Evolutionary conservation across 2,797 vertebrate species (phyloP).

Genomic region (Picus viridis): DNA sequence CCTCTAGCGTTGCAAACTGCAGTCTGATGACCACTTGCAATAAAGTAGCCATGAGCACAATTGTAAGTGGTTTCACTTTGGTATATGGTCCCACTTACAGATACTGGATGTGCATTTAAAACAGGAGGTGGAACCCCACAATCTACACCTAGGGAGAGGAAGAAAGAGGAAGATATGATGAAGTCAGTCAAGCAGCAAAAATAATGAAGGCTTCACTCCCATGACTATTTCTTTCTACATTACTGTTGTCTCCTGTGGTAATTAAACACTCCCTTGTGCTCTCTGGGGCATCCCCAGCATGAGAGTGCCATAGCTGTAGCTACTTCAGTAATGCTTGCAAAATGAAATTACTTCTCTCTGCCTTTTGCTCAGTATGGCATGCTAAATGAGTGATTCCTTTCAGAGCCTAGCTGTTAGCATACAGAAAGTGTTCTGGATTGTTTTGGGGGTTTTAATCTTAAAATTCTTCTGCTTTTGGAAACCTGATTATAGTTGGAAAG

Average conservation of each 20-base stretch:
- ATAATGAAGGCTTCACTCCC: background rate
- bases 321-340: background rate
- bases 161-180: background rate
- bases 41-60: constrained; percentile 49
- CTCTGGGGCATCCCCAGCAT: fast-evolving
- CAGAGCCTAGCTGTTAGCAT: background rate
- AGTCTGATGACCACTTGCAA: background rate
- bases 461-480: background rate
- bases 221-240: background rate
- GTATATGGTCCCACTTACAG: constrained; percentile 25
- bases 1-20: constrained; percentile 59
- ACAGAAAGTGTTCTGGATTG: background rate
- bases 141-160: constrained; percentile 43
- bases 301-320: background rate
- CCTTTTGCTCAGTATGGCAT: background rate
- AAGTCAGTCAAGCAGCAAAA: background rate
- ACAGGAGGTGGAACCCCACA: constrained; percentile 68
- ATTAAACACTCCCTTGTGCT: background rate
- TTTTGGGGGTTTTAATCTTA: background rate
- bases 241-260: background rate
- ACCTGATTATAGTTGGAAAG: background rate
- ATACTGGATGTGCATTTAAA: background rate
- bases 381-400: background rate
- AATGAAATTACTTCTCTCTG: background rate
- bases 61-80: constrained; percentile 47